Percentiles rank a stretch among this genome's conserved stretches.
phyloP scores from a whole-genome alignment of 2,113 vertebrate species.

The Pollachius pollachius region DNA sequence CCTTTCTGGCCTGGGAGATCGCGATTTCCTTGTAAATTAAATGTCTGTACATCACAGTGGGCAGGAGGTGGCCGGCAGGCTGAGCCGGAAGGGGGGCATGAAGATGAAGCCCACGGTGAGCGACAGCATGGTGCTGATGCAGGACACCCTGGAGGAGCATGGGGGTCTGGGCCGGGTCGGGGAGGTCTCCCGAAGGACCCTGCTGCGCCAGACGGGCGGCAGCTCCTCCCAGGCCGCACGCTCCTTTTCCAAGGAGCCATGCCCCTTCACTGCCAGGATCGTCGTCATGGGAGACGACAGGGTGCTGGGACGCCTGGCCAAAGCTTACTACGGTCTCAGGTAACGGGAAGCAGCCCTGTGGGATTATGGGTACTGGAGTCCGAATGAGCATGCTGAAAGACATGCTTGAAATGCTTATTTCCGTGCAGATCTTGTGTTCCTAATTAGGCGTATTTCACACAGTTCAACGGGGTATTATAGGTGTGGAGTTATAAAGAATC shows the following conservation, averaged over 20 bases:
- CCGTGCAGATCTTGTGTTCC: too few relatives aligned
- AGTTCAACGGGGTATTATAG: too few relatives aligned
- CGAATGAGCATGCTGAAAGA: not conserved
- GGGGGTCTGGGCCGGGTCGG: constrained; percentile 12
- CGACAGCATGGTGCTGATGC: constrained; percentile 75
- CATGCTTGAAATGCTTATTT: not conserved
- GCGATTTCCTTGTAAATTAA: too few relatives aligned
- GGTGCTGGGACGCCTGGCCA: constrained; percentile 84
- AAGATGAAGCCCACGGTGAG: constrained; percentile 76
- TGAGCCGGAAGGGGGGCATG: constrained; percentile 81
- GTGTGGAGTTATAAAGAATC: too few relatives aligned
- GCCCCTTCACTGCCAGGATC: constrained; percentile 82
- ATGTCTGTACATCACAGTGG: too few relatives aligned
- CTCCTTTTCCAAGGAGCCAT: constrained; percentile 63
- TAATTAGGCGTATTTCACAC: too few relatives aligned
- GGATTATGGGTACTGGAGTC: not conserved
- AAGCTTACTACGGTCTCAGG: constrained; percentile 84
- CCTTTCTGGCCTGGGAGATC: too few relatives aligned
- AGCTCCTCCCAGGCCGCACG: constrained; percentile 5
- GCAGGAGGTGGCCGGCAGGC: constrained; percentile 19
- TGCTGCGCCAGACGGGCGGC: constrained; percentile 9
- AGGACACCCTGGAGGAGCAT: constrained; percentile 66
- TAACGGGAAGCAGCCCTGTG: constrained; percentile 41
- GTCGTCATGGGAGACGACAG: constrained; percentile 86
- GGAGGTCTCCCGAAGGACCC: constrained; percentile 30